Evolutionary conservation across 2,888 invertebrate genomes (phyloP), one percentile per base, ranked within the genome.

Genomic region (Caenorhabditis imperialis): DNA sequence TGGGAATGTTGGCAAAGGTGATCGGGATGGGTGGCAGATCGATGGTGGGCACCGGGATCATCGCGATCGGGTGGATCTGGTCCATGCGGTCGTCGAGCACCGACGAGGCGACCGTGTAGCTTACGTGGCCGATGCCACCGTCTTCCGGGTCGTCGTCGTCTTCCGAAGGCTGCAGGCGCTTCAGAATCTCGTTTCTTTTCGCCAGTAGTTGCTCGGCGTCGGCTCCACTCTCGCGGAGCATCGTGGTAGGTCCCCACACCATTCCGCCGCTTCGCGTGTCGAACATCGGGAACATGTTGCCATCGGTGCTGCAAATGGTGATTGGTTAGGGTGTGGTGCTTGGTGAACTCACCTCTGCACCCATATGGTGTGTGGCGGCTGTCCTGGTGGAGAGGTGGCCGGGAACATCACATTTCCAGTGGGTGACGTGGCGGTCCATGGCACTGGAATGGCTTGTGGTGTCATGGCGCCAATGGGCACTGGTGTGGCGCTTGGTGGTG

Each of bases 51-150:
- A 73, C 58, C 3, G 53, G 40, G 25, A 73, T 61, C 65, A 73
- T 65, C 33, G 45, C 30, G 7, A 69, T 23, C 18, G 65, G 73
- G 33, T 54, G 67, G n/a, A n/a, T n/a, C 35, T 65, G 67, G 23
- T 73, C 71, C 62, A 71, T 57, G 50, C 65, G 47, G 22, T 84
- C 84, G 58, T 70, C 77, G 8, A 85, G 63, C n/a, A 86, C 84
- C 14, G 81, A 81, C 25, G 75, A 83, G 3, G 85, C 85, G 1
- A 85, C 86, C 6, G 85, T 85, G 53, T 83, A 86, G n/a, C 83
- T 82, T 22, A 86, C 85, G 55, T 86, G 86, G 7, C 84, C 84
- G 48, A 81, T 65, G 10, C 76, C 78, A n/a, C 76, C 65, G 22
- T 81, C 76, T 48, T 77, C 75, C 10, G 61, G 71, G 18, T 78